phyloP scores from a whole-genome alignment of 2,113 vertebrate species.

The Brevimyrus niger region DNA sequence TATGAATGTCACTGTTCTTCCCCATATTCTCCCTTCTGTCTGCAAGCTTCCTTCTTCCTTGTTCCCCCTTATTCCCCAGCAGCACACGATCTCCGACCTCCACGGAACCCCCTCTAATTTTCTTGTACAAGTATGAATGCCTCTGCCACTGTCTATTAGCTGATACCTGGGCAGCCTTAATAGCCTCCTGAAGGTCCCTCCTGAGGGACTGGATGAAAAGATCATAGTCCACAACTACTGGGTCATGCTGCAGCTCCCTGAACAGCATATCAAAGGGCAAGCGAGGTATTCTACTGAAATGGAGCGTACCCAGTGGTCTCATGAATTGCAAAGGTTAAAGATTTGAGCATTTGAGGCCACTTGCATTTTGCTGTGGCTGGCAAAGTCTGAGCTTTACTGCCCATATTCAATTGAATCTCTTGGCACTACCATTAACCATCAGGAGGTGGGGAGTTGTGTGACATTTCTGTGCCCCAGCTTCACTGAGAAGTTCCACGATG shows the following conservation, averaged over 20 bases:
- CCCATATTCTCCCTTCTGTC: not conserved
- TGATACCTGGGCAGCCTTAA: constrained; percentile 17
- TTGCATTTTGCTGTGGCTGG: not conserved
- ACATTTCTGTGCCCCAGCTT: constrained; percentile 22
- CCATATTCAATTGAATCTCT: constrained; percentile 2
- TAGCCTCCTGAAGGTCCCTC: constrained; percentile 15
- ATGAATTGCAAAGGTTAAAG: not conserved
- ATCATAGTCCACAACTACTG: not conserved
- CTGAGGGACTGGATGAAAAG: not conserved
- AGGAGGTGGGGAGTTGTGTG: constrained; percentile 16
- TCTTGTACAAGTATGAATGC: not conserved
- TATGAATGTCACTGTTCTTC: not conserved
- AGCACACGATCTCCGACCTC: not conserved
- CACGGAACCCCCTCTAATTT: not conserved
- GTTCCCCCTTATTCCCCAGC: not conserved
- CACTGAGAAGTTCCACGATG: not conserved
- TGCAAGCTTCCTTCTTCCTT: not conserved
- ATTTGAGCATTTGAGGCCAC: not conserved
- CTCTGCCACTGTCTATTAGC: constrained; percentile 17
- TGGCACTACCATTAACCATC: not conserved
- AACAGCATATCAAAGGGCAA: not conserved
- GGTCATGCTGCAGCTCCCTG: not conserved
- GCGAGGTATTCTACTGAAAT: not conserved
- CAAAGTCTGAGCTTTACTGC: not conserved
- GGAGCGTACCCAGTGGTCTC: not conserved